These are phyloP conservation scores for Plebejus argus DNA, from an alignment of 2,888 invertebrate genomes.

Conservation along the genomic window DNA sequence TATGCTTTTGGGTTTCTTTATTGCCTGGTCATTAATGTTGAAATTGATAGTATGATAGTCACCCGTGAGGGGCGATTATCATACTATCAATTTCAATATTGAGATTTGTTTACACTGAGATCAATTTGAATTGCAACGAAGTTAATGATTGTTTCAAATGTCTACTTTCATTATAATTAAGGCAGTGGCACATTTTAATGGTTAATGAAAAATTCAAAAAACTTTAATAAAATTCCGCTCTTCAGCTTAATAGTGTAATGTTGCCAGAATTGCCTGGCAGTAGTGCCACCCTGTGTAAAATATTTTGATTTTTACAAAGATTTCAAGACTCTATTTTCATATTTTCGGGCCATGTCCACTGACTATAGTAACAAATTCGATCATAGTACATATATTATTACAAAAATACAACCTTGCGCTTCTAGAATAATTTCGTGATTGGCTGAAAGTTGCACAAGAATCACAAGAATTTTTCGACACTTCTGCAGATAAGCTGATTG, in stretches of 20 bases:
- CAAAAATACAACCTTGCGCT: background rate
- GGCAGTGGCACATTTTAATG: constrained; percentile 41
- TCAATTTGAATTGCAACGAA: no score
- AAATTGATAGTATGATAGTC: no score
- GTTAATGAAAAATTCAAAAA: constrained; percentile 15
- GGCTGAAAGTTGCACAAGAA: background rate
- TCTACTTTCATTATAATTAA: constrained; percentile 31
- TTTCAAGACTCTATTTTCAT: background rate
- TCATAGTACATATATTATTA: background rate
- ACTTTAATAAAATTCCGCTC: background rate
- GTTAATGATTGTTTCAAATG: background rate
- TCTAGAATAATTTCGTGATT: background rate
- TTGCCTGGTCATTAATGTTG: no score
- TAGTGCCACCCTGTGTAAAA: background rate
- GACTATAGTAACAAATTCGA: background rate
- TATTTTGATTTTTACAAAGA: background rate
- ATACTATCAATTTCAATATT: no score
- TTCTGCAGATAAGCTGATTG: background rate
- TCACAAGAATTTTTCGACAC: background rate
- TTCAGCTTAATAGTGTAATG: background rate
- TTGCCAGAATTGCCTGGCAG: background rate
- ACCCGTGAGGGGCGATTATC: no score
- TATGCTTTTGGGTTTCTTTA: no score
- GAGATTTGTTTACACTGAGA: no score
- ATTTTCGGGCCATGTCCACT: background rate